A percentile compares a stretch with the other conserved stretches of the same genome.
These are phyloP conservation scores for Chloroceryle aenea DNA, from an alignment of 2,113 vertebrate species.

Conservation along the genomic window DNA sequence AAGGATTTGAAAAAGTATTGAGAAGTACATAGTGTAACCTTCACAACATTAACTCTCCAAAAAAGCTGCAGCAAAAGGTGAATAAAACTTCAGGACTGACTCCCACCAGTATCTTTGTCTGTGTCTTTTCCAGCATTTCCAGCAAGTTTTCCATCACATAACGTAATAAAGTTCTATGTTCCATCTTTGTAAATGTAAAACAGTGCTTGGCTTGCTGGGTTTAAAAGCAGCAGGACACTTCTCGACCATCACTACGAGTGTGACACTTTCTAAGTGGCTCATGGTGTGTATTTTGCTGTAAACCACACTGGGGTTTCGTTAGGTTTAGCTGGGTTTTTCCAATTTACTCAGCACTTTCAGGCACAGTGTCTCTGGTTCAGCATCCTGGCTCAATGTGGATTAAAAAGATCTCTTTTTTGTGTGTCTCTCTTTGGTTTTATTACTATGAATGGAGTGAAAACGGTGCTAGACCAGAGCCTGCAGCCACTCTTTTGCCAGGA, in stretches of 20 bases:
- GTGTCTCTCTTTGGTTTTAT: background rate
- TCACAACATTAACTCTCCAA: background rate
- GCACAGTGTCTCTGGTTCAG: background rate
- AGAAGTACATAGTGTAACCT: background rate
- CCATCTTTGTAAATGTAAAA: background rate
- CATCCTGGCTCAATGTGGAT: background rate
- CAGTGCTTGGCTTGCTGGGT: background rate
- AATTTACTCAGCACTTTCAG: background rate
- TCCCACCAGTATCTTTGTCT: background rate
- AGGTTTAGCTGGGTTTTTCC: background rate
- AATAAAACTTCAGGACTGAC: background rate
- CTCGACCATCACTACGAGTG: background rate
- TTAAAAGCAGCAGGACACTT: background rate
- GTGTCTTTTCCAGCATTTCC: background rate
- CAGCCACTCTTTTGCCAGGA: background rate
- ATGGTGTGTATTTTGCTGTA: background rate
- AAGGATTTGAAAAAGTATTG: background rate
- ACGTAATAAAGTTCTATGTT: background rate
- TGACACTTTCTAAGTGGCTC: background rate
- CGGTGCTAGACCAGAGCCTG: background rate
- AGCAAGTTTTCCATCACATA: background rate
- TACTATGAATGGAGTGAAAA: constrained; percentile 10
- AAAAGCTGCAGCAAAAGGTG: background rate
- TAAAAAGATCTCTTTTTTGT: background rate
- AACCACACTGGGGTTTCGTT: background rate